These are phyloP conservation scores for Macrophya annulata DNA, from an alignment of 2,888 invertebrate species.

Conservation along the genomic window DNA sequence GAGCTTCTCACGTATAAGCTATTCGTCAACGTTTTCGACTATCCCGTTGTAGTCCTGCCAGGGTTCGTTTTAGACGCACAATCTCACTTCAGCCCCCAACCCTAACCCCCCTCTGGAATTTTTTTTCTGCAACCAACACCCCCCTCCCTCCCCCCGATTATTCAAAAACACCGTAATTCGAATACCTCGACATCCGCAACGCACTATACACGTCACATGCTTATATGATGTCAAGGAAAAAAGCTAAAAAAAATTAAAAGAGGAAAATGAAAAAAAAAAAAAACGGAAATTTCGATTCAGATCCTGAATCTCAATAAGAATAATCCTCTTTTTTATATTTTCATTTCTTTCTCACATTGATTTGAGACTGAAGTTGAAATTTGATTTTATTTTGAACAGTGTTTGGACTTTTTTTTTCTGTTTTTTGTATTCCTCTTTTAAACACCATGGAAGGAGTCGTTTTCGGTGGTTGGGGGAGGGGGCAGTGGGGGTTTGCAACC, in stretches of 20 bases:
- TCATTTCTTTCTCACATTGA: neutral
- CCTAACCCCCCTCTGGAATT: neutral
- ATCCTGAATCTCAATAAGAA: constrained; percentile 26
- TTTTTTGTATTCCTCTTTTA: neutral
- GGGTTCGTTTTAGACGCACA: neutral
- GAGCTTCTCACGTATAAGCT: constrained; percentile 47
- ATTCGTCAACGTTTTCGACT: constrained; percentile 51
- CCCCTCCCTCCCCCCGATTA: neutral
- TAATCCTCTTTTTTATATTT: neutral
- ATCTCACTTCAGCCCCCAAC: neutral
- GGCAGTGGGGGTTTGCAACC: no score
- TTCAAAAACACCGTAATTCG: constrained; percentile 16
- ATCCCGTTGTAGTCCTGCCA: constrained; percentile 10
- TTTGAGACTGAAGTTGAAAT: neutral
- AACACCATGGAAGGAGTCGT: neutral
- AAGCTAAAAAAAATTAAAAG: neutral
- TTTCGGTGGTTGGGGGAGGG: neutral
- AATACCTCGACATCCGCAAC: constrained; percentile 4
- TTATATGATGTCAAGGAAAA: neutral
- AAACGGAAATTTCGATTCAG: neutral
- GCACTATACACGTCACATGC: neutral
- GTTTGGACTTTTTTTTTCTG: neutral
- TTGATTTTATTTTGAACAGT: neutral
- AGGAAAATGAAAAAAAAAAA: neutral
- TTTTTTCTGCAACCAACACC: neutral